Conservation (phyloP, 1,140 invertebrate species). For the Diploscapter pachys region DNA sequence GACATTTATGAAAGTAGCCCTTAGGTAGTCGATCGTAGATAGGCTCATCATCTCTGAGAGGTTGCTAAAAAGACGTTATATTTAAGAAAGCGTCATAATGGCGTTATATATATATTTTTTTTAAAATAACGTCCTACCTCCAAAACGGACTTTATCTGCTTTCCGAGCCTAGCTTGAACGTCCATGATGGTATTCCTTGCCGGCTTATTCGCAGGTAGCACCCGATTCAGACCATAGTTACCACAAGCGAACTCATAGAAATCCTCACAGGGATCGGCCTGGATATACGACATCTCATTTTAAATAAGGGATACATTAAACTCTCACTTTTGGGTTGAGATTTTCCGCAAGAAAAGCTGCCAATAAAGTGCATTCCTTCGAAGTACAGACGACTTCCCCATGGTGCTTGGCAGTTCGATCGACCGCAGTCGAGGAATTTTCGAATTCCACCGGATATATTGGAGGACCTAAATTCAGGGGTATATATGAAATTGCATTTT, state of each 20-base stretch:
- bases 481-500: conserved; percentile 4
- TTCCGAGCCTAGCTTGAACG: conserved; percentile 47
- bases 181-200: conserved; percentile 69
- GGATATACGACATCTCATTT: background rate
- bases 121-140: conserved; percentile 23
- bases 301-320: background rate
- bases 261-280: conserved; percentile 68
- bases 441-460: conserved; percentile 29
- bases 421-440: conserved; percentile 20
- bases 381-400: conserved; percentile 45
- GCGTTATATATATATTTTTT: no score
- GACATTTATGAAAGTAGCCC: conserved; percentile 46
- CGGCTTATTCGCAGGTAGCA: conserved; percentile 63
- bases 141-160: conserved; percentile 44
- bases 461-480: conserved; percentile 27
- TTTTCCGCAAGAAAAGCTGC: conserved; percentile 49
- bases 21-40: conserved; percentile 46
- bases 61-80: conserved; percentile 23
- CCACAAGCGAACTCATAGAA: conserved; percentile 73
- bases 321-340: conserved; percentile 44
- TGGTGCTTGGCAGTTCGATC: conserved; percentile 40
- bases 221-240: conserved; percentile 46
- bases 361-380: conserved; percentile 45
- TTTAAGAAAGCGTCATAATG: background rate
- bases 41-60: conserved; percentile 30